phyloP scores from a whole-genome alignment of 2,113 vertebrate genomes.

The Odontophorus gujanensis region DNA sequence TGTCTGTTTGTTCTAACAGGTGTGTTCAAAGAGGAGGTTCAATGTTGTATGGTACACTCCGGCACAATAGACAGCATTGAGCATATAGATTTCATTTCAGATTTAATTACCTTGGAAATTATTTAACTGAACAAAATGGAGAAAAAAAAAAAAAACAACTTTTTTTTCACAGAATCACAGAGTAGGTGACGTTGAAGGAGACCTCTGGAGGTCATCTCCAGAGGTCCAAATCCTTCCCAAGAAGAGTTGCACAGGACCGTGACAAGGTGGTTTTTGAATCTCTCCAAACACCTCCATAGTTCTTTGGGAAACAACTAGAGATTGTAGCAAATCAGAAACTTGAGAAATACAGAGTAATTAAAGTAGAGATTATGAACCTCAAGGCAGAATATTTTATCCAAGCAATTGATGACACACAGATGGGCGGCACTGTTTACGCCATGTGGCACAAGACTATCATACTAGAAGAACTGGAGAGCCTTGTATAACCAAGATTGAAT shows the following conservation, averaged over 20 bases:
- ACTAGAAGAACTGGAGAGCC: neutral
- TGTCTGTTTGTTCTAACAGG: neutral
- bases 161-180: neutral
- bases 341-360: neutral
- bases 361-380: neutral
- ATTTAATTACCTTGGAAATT: neutral
- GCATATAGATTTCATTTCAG: neutral
- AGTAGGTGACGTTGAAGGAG: neutral
- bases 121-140: neutral
- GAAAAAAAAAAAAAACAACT: neutral
- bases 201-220: neutral
- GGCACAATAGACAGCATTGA: neutral
- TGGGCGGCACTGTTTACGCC: neutral
- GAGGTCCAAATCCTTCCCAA: neutral
- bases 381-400: neutral
- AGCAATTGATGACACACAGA: neutral
- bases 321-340: neutral
- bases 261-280: neutral
- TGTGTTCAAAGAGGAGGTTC: neutral
- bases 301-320: neutral
- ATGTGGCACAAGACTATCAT: fast-evolving
- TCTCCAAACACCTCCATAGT: neutral
- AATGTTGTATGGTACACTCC: neutral
- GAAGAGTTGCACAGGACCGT: neutral
- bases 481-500: neutral